Evolutionary conservation across 2,797 vertebrate genomes (phyloP), one percentile per base, ranked within the genome.

Genomic region (Otus scops): DNA sequence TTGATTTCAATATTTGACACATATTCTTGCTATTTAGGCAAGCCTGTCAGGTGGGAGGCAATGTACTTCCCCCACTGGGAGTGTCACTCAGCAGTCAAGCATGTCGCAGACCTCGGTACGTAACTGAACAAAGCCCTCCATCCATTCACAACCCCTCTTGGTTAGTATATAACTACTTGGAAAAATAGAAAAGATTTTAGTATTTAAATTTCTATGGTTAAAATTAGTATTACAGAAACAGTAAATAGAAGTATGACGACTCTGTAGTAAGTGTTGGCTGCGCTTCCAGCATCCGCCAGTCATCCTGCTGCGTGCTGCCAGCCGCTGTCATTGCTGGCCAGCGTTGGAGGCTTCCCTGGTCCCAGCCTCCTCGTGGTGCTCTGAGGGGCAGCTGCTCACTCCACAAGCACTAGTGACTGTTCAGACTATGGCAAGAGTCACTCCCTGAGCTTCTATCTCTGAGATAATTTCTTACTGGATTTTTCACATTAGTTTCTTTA

Each of bases 101-200:
- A 98, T 98, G 96, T 98, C 99, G 88, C 99, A 99, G 97, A 98
- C 98, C 93, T 98, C 99, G 94, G 99, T 99, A 97, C 98, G 98
- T 98, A 70, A 94, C 59, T 70, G 88, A 94, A 93, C 63, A 84
- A 95, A 95, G 93, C 89, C 53, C 74, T 94, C 57, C 80, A 50
- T 92, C 91, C 92, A 41, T 96, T 93, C 91, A 74, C 85, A 89
- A 64, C 70, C 92, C 85, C 13, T n/a, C 84, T 9, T 93, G 82
- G n/a, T 92, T 89, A 18, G 82, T 57, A 5, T 19, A 5, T 53
- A 79, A 60, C 56, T 77, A 7, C 50, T 78, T 70, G 38, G 53
- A 41, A 79, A 92, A 76, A 0, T 48, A 82, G 61, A 68, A 76
- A 64, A 20, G 3, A 45, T 19, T 11, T 32, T 2, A 73, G 48